A percentile compares a stretch with the other conserved stretches of the same genome.
phyloP scores from a whole-genome alignment of 2,888 invertebrate genomes.

The Prosapia bicincta region DNA sequence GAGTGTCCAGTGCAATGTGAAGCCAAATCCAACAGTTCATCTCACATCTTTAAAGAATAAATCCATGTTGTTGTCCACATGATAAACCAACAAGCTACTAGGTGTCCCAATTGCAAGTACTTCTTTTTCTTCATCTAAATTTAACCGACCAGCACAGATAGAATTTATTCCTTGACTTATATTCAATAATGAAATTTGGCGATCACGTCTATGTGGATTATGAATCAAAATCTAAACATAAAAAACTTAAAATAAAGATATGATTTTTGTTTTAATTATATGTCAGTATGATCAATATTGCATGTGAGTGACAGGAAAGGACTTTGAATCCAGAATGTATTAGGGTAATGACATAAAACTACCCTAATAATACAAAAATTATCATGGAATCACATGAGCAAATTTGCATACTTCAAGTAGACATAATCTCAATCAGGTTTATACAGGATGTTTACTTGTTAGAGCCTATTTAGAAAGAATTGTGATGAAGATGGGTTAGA shows the following conservation, averaged over 20 bases:
- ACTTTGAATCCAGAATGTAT: no score
- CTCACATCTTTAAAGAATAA: conserved; percentile 82
- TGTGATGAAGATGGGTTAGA: no score
- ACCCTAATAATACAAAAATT: no score
- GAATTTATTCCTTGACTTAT: conserved; percentile 78
- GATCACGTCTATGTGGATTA: conserved; percentile 70
- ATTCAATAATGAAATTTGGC: conserved; percentile 67
- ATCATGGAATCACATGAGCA: no score
- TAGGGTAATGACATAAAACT: no score
- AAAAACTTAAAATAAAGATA: background rate
- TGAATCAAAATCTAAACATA: conserved; percentile 70
- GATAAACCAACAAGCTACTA: conserved; percentile 75
- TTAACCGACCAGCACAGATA: conserved; percentile 66
- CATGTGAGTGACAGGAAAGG: no score
- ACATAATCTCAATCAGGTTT: no score
- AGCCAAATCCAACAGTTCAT: background rate
- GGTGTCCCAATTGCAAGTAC: conserved; percentile 77
- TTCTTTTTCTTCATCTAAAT: conserved; percentile 66
- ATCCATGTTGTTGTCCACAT: conserved; percentile 88
- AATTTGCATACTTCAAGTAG: no score
- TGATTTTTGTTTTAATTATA: background rate
- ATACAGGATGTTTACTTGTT: no score
- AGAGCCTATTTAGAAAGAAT: no score
- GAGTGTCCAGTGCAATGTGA: background rate
- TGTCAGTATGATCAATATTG: no score